phyloP scores from a whole-genome alignment of 2,797 vertebrate genomes.

The Philypnodon macrostomus region DNA sequence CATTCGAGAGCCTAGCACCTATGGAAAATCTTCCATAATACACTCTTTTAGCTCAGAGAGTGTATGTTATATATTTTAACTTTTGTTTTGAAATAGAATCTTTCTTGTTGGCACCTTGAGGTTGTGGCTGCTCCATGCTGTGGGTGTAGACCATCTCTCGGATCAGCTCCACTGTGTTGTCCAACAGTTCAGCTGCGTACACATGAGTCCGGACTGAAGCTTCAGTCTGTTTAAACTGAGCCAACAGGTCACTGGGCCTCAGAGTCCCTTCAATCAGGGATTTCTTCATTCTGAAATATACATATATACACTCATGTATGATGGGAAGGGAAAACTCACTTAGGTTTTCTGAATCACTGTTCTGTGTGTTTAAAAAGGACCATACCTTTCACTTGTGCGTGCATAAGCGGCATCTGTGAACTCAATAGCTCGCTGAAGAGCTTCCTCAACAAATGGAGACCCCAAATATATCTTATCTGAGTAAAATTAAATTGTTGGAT shows the following conservation, averaged over 20 bases:
- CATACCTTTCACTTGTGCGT: conserved; percentile 73
- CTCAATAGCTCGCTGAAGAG: conserved; percentile 68
- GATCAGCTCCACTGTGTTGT: conserved; percentile 82
- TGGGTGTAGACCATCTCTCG: conserved; percentile 83
- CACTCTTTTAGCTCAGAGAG: too few species aligned
- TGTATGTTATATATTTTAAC: too few species aligned
- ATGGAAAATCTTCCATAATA: too few species aligned
- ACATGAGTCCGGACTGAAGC: conserved; percentile 69
- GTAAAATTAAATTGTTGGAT: not conserved
- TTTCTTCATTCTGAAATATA: conserved; percentile 68
- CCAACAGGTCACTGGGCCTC: conserved; percentile 78
- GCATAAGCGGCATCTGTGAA: conserved; percentile 75
- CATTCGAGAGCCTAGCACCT: too few species aligned
- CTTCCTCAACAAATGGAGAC: conserved; percentile 68
- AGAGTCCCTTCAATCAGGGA: conserved; percentile 70
- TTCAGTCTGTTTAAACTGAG: conserved; percentile 80
- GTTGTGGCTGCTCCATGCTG: conserved; percentile 66
- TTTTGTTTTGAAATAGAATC: too few species aligned
- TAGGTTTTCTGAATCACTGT: not conserved
- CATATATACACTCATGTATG: not conserved
- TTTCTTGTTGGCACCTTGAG: conserved; percentile 58
- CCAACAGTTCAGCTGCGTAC: conserved; percentile 77
- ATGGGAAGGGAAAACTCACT: too few species aligned
- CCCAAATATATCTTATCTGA: conserved; percentile 62
- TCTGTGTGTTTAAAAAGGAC: not conserved